phyloP scores from a whole-genome alignment of 2,113 vertebrate species.

The Hylia prasina region DNA sequence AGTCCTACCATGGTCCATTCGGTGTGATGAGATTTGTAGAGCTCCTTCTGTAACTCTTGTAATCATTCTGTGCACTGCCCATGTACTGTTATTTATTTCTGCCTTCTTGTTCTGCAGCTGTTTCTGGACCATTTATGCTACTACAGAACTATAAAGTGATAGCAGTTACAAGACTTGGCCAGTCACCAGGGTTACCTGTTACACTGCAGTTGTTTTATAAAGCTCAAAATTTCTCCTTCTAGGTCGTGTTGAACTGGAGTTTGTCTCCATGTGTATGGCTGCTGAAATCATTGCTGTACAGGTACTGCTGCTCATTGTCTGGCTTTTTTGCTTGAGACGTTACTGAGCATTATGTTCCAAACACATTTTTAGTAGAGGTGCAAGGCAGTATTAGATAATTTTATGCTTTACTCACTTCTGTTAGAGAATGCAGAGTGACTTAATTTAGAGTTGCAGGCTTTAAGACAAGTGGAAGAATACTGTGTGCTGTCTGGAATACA shows the following conservation, averaged over 20 bases:
- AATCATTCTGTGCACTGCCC: not conserved
- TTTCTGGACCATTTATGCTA: not conserved
- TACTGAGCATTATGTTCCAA: not conserved
- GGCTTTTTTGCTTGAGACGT: rapidly evolving
- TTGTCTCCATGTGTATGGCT: not conserved
- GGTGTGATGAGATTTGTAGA: not conserved
- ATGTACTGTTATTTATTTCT: not conserved
- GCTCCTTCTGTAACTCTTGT: not conserved
- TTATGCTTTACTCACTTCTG: not conserved
- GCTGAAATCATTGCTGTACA: not conserved
- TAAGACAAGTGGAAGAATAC: not conserved
- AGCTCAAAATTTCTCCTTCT: not conserved
- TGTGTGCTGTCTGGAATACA: not conserved
- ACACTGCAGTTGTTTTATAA: not conserved
- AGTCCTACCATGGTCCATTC: not conserved
- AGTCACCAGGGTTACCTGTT: not conserved
- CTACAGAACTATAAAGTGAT: not conserved
- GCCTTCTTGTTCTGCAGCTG: not conserved
- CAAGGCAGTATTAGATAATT: not conserved
- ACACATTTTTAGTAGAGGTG: not conserved
- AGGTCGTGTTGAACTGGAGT: not conserved
- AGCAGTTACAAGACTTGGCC: not conserved
- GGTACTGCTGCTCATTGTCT: not conserved
- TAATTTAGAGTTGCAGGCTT: not conserved
- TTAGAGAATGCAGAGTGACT: not conserved